Evolutionary conservation across 2,888 invertebrate genomes (phyloP).

Genomic region (Sesia bembeciformis): DNA sequence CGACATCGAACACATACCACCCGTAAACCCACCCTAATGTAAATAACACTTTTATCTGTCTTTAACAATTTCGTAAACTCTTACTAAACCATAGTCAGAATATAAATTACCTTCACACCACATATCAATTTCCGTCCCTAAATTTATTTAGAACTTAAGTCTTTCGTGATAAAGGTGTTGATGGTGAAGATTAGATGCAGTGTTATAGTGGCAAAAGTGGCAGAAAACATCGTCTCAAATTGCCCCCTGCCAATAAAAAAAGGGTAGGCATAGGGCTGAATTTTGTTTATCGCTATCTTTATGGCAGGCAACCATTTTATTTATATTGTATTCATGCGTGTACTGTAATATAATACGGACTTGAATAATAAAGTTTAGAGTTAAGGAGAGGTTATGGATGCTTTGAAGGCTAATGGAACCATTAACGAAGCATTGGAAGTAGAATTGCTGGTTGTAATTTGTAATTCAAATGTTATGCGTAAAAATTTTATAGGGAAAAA

Average conservation of each 20-base stretch:
- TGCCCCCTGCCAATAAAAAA: conserved; percentile 71
- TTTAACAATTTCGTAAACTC: conserved; percentile 73
- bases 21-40: conserved; percentile 51
- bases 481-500: too few relatives aligned
- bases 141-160: neutral
- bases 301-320: conserved; percentile 64
- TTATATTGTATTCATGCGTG: conserved; percentile 48
- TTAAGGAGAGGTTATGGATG: conserved; percentile 32
- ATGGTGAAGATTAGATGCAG: neutral
- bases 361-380: conserved; percentile 47
- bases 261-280: conserved; percentile 63
- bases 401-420: too few relatives aligned
- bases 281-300: conserved; percentile 72
- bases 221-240: conserved; percentile 68
- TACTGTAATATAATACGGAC: conserved; percentile 45
- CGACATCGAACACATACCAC: too few relatives aligned
- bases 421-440: too few relatives aligned
- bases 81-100: conserved; percentile 65
- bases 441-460: too few relatives aligned
- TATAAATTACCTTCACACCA: conserved; percentile 56
- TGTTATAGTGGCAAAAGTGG: conserved; percentile 32
- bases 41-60: conserved; percentile 70
- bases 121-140: neutral
- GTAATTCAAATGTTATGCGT: too few relatives aligned
- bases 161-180: neutral